Evolutionary conservation across 92 coral and sea anemone genomes (phyloP).

Genomic region (Heteractis magnifica): DNA sequence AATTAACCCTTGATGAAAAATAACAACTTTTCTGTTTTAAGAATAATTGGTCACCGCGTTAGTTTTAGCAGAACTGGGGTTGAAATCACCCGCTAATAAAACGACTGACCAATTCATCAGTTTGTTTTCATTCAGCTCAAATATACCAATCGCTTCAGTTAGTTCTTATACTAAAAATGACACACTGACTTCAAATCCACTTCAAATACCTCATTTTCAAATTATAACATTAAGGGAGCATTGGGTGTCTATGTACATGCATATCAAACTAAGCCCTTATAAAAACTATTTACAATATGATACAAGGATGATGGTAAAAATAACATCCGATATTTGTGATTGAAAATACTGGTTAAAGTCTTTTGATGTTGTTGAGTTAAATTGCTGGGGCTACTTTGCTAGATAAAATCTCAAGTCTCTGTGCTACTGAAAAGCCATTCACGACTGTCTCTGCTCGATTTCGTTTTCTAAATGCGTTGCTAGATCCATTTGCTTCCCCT

Average conservation of each 20-base stretch:
- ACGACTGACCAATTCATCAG: too few species aligned
- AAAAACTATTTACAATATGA: neutral
- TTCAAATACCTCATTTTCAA: neutral
- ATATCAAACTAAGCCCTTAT: neutral
- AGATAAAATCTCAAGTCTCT: slow-evolving; percentile 89
- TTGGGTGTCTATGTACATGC: neutral
- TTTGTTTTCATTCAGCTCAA: too few species aligned
- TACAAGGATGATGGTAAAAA: neutral
- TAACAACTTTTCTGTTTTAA: too few species aligned
- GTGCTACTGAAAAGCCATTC: slow-evolving; percentile 93
- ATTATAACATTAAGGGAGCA: neutral
- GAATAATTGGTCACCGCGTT: too few species aligned
- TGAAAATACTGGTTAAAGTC: neutral
- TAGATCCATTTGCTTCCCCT: slow-evolving; percentile 55
- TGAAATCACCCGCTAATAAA: too few species aligned
- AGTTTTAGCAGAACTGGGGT: too few species aligned
- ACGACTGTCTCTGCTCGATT: slow-evolving; percentile 72
- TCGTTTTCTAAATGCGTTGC: slow-evolving; percentile 53
- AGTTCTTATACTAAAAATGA: neutral
- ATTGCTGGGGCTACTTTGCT: slow-evolving; percentile 39
- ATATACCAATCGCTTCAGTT: neutral
- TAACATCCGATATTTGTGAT: neutral
- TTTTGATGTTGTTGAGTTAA: neutral
- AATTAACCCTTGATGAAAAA: too few species aligned
- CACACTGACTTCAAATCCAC: neutral